Conservation (phyloP, 2,113 vertebrate species). For the Stegastes partitus region DNA sequence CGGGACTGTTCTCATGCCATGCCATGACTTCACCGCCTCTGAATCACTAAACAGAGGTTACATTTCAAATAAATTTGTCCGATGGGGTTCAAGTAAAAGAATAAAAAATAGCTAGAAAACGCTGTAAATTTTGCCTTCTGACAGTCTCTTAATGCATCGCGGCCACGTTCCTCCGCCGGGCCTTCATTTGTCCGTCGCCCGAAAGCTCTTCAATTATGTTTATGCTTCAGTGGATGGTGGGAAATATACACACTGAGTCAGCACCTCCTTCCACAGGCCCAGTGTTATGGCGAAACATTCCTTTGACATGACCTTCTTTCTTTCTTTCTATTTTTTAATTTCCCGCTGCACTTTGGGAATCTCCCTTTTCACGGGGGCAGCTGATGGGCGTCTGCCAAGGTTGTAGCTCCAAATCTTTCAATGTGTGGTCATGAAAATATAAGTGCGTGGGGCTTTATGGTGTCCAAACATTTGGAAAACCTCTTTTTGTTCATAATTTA, state of each 20-base stretch:
- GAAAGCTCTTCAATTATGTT: constrained; percentile 22
- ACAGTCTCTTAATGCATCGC: not conserved
- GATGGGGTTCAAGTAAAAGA: constrained; percentile 14
- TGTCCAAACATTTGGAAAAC: constrained; percentile 22
- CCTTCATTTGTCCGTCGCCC: constrained; percentile 5
- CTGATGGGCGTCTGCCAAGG: constrained; percentile 30
- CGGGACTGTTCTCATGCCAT: constrained; percentile 41
- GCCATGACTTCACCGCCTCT: constrained; percentile 49
- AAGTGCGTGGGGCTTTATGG: not conserved
- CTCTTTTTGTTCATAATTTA: not conserved
- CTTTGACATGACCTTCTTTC: constrained; percentile 53
- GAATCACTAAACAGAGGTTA: constrained; percentile 3
- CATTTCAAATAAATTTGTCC: constrained; percentile 24
- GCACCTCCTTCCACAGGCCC: constrained; percentile 24
- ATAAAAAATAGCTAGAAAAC: constrained; percentile 9
- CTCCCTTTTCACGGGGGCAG: constrained; percentile 47
- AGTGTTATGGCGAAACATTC: constrained; percentile 65
- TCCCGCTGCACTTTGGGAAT: constrained; percentile 41
- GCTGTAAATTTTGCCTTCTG: not conserved
- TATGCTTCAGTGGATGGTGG: constrained; percentile 34
- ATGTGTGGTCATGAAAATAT: no score
- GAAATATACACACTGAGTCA: constrained; percentile 49
- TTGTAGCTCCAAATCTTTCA: not conserved
- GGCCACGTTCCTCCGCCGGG: not conserved
- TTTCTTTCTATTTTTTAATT: constrained; percentile 53